Percentiles rank a stretch among this genome's conserved stretches.
phyloP scores from a whole-genome alignment of 2,797 vertebrate species.

The Propithecus perrieri region DNA sequence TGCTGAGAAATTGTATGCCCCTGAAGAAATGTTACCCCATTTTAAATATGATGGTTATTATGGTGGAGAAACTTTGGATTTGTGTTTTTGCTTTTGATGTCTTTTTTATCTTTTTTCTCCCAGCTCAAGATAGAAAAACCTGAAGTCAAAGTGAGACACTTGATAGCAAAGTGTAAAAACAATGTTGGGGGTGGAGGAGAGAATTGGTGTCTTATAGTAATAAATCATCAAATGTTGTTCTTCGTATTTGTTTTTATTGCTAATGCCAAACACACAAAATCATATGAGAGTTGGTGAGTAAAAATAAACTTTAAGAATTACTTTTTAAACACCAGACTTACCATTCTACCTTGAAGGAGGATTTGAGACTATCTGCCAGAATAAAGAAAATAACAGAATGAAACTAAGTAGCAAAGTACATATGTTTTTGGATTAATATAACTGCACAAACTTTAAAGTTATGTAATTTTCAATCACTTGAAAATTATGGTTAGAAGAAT shows the following conservation, averaged over 20 bases:
- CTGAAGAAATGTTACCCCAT: not conserved
- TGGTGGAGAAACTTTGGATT: not conserved
- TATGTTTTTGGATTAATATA: not conserved
- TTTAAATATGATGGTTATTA: not conserved
- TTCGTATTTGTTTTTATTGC: not conserved
- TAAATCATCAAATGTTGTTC: not conserved
- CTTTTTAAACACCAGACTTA: conserved; percentile 7
- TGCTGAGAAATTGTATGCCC: not conserved
- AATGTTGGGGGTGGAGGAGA: not conserved
- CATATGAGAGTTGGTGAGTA: not conserved
- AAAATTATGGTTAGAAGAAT: not conserved
- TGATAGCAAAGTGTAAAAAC: not conserved
- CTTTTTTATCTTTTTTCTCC: not conserved
- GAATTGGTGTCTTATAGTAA: not conserved
- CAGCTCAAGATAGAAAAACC: not conserved
- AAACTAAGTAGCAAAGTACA: not conserved
- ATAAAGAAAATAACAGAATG: not conserved
- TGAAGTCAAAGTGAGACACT: not conserved
- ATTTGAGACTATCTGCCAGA: not conserved
- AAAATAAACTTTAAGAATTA: not conserved
- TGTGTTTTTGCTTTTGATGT: not conserved
- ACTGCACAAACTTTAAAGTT: not conserved
- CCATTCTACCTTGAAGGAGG: not conserved
- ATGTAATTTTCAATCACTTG: not conserved
- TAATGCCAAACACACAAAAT: not conserved